Base-by-base conservation (phyloP, 2,888 invertebrate species). In the Eudemis profundana region DNA sequence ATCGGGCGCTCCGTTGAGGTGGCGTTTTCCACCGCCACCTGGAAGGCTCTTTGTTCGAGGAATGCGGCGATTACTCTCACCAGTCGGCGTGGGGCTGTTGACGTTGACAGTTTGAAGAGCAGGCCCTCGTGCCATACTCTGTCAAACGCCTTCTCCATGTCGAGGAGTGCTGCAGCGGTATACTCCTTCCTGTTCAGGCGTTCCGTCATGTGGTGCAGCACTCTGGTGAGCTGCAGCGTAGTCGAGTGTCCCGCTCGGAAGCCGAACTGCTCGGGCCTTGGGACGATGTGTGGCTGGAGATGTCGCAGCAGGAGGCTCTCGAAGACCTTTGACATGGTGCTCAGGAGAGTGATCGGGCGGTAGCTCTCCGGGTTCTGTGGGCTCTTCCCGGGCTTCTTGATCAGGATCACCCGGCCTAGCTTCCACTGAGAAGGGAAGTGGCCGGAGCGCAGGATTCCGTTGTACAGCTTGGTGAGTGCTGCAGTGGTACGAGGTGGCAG, bases 51-150 rank as follows among this genome's bases (percentile, higher is more conserved):
- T 2, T 76, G 64, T 4, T n/a, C 19, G 2, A 79, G 57, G 56
- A 73, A 79, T 4, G 69, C 67, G 5, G 54, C 21, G 0, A 81
- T 62, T 2, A 77, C 61, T 67, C 71, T 67, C 0, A 73, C 68
- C 4, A 63, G n/a, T n/a, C 60, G 38, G 0, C 53, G 19, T 12
- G 63, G 54, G 3, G 54, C 19, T 1, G 49, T 27, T 4, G 67
- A 42, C 33, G 23, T 38, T 8, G 54, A 36, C 14, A 65, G 7
- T 19, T 66, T 66, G 29, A 14, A 47, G 0, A 50, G 17, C 29
- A 60, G 40, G 10, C 60, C 50, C 23, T 8, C 29, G 10, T 60
- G 60, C 50, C 60, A 42, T 5, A 60, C 60, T 0, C 60, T 46
- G 19, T 57, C 12, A 21, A 42, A 15, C 0, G 42, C 42, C 17